These are phyloP conservation scores for Arothron firmamentum DNA, from an alignment of 2,113 vertebrate genomes.

Conservation along the genomic window DNA sequence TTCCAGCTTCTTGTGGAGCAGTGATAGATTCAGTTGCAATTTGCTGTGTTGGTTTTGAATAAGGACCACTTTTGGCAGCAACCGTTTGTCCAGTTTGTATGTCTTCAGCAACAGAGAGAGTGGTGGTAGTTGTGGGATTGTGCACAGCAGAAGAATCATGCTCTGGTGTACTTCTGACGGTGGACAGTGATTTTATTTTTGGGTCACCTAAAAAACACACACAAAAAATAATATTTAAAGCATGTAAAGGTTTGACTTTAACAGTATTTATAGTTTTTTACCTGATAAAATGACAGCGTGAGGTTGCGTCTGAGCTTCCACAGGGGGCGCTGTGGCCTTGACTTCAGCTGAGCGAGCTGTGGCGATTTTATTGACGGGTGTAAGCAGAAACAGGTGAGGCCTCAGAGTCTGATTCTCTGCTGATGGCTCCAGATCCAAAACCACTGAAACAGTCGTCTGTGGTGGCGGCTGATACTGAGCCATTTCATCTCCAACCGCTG, in stretches of 20 bases:
- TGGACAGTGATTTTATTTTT: constrained; percentile 22
- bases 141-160: constrained; percentile 18
- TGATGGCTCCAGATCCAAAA: constrained; percentile 9
- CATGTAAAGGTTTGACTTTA: background rate
- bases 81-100: constrained; percentile 1
- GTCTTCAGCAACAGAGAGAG: constrained; percentile 10
- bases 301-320: constrained; percentile 27
- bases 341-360: constrained; percentile 17
- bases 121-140: constrained; percentile 1
- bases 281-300: constrained; percentile 32
- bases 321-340: constrained; percentile 15
- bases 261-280: constrained; percentile 29
- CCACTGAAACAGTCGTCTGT: constrained; percentile 35
- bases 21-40: constrained; percentile 22
- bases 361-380: constrained; percentile 19
- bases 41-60: constrained; percentile 21
- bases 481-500: constrained; percentile 40
- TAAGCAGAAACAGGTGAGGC: constrained; percentile 24
- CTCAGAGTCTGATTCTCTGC: constrained; percentile 17
- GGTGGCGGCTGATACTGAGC: constrained; percentile 48
- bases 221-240: constrained; percentile 7
- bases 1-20: constrained; percentile 7
- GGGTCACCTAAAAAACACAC: constrained; percentile 38
- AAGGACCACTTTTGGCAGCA: constrained; percentile 12
- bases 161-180: constrained; percentile 12